Evolutionary conservation across 2,797 vertebrate genomes (phyloP), one percentile per base, ranked within the genome.

Genomic region (Rhodeus uyekii): DNA sequence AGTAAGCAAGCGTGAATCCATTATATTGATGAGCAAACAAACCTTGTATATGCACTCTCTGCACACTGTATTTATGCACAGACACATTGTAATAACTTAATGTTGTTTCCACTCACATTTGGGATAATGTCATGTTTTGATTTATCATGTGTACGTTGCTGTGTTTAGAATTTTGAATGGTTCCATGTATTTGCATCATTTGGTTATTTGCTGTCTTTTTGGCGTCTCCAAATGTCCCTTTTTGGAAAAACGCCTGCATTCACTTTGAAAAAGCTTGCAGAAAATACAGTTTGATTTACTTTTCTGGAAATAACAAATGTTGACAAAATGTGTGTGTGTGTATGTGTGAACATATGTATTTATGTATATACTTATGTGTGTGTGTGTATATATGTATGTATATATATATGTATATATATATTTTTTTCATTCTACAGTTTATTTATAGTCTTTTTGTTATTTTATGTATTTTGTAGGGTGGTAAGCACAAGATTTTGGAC

Each of bases 401-500:
- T 50, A 50, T 22, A 42, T 42, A 42, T 12, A 12, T 12, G 8
- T 13, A 12, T 39, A 39, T 39, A 12, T 10, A 6, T 22, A 5
- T 36, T 68, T 36, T 7, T 68, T 18, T 76, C 24, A 7, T 46
- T 46, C 27, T 36, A 18, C 60, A 39, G 29, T 36, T 29, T 53
- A 19, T 55, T 75, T 22, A 22, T 6, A 27, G 8, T 34, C 1
- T 34, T 22, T 53, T 65, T 78, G 38, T 34, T 65, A 16, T 32
- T 61, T 0, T 3, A 8, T 32, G 71, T 87, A 74, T 89, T 83
- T 90, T 87, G 84, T 90, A 99, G 98, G 97, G 97, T 76, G 97
- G 96, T 76, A 93, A 93, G 83, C 96, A 99, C 93, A 99, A 99
- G 93, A 99, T 99, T 87, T 89, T 99, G 96, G 97, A 98, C 65